Conservation (phyloP, 2,888 invertebrate species). For the Liposcelis brunnea region DNA sequence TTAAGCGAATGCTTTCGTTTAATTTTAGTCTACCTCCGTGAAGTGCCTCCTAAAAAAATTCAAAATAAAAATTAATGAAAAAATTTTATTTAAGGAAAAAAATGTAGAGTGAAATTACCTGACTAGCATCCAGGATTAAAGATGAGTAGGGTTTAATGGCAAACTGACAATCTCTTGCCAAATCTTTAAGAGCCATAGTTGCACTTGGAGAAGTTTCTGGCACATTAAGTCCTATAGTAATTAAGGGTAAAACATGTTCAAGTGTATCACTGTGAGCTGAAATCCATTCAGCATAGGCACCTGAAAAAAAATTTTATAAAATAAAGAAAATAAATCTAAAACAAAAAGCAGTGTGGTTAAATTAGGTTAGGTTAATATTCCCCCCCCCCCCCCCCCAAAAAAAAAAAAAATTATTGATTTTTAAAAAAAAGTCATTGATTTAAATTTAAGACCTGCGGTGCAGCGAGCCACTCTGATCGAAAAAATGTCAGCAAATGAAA, state of each 20-base stretch:
- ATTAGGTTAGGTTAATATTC: conserved; percentile 7
- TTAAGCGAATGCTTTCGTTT: conserved; percentile 51
- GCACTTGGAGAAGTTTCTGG: conserved; percentile 56
- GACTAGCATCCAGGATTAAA: conserved; percentile 54
- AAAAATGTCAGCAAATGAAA: neutral
- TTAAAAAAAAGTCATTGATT: conserved; percentile 1
- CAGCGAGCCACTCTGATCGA: neutral
- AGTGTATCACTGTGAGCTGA: conserved; percentile 50
- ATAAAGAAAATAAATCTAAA: neutral
- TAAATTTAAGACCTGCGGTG: too few relatives aligned
- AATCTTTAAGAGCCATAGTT: conserved; percentile 75
- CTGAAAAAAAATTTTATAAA: conserved; percentile 24
- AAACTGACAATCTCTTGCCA: conserved; percentile 62
- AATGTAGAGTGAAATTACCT: conserved; percentile 25
- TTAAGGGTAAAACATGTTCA: conserved; percentile 45
- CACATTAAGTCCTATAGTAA: conserved; percentile 45
- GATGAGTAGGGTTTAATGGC: conserved; percentile 59
- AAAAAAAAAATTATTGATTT: conserved; percentile 2
- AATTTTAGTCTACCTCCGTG: conserved; percentile 38
- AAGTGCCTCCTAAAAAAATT: conserved; percentile 30
- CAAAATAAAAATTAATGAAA: neutral
- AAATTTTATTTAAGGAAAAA: neutral
- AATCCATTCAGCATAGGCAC: conserved; percentile 77
- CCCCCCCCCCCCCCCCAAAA: too few relatives aligned
- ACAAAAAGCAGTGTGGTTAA: too few relatives aligned